Percentiles rank a stretch among this genome's conserved stretches.
These are phyloP conservation scores for Agrotis puta DNA, from an alignment of 2,888 invertebrate genomes.

Conservation along the genomic window DNA sequence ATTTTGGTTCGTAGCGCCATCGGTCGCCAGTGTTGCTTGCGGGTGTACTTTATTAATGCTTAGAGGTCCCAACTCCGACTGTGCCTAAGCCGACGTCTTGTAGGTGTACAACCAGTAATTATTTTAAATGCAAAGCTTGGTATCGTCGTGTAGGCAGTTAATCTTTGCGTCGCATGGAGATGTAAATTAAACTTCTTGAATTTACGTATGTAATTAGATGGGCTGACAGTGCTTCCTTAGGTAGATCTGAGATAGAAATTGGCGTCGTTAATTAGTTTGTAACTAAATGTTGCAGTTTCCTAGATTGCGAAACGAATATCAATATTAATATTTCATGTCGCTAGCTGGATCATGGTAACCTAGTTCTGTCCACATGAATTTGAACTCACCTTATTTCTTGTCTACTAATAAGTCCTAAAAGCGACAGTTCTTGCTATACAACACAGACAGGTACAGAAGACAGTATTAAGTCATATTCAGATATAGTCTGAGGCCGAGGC, in stretches of 20 bases:
- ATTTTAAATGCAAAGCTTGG: conserved; percentile 79
- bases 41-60: conserved; percentile 68
- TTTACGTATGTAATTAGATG: conserved; percentile 34
- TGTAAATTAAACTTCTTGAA: conserved; percentile 65
- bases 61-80: conserved; percentile 48
- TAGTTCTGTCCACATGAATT: conserved; percentile 37
- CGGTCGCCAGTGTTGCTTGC: conserved; percentile 57
- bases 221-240: conserved; percentile 9
- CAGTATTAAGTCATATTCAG: conserved; percentile 62
- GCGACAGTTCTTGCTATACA: conserved; percentile 21
- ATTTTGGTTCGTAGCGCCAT: conserved; percentile 45
- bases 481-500: conserved; percentile 63
- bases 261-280: conserved; percentile 26
- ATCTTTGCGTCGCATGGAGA: conserved; percentile 72
- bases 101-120: conserved; percentile 76
- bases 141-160: conserved; percentile 76
- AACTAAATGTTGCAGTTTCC: not conserved
- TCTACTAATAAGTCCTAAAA: conserved; percentile 20
- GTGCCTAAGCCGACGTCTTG: conserved; percentile 55
- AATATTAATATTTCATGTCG: conserved; percentile 42
- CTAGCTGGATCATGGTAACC: conserved; percentile 26
- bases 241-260: conserved; percentile 6
- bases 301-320: conserved; percentile 32
- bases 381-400: conserved; percentile 27
- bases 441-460: conserved; percentile 38